Base-by-base conservation (phyloP, 2,113 vertebrate genomes). In the Clarias macrocephalus region DNA sequence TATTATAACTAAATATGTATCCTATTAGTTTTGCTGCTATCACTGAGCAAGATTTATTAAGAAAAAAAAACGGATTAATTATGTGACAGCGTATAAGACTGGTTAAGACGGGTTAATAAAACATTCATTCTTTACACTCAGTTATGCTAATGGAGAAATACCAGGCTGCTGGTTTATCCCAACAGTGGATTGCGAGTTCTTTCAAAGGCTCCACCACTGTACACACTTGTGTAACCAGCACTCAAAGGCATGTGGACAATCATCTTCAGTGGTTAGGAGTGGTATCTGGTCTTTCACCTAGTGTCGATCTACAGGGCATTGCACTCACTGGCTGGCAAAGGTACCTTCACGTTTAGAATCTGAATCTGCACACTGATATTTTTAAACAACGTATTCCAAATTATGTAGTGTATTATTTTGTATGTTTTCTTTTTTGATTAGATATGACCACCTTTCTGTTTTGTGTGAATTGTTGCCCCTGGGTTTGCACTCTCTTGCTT, bases 391-490 rank as follows among this genome's bases (percentile, higher is more conserved):
- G 23, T 5, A 42, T 83, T 48, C 23, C 37, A 12, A 80, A 28
- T 73, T 1, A 28, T 23, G 10, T 48, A 56, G 37, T n/a, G 16
- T 60, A 56, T 63, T n/a, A 5, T 18, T 5, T 13, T 66, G 18
- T 82, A 18, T 87, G 21, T 28, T 73, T 59, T 16, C 0, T 37
- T 9, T 9, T n/a, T 28, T 30, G 1, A 0, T 85, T 37, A 99
- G 98, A 94, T 99, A 99, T 3, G 97, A 99, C 92, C 98, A 99
- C 89, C 95, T 98, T 91, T 97, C 98, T 0, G 97, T 98, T 90
- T 93, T 99, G 87, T 99, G 98, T 70, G 98, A 99, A 93, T 95
- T 99, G 88, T 94, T 99, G 73, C 98, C 98, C 0, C 93, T 98
- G 89, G 96, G 95, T 2, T 92, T 99, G 80, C 97, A 97, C 0